Evolutionary conservation across 2,888 invertebrate genomes (phyloP).

Genomic region (Rhodophaea formosa): DNA sequence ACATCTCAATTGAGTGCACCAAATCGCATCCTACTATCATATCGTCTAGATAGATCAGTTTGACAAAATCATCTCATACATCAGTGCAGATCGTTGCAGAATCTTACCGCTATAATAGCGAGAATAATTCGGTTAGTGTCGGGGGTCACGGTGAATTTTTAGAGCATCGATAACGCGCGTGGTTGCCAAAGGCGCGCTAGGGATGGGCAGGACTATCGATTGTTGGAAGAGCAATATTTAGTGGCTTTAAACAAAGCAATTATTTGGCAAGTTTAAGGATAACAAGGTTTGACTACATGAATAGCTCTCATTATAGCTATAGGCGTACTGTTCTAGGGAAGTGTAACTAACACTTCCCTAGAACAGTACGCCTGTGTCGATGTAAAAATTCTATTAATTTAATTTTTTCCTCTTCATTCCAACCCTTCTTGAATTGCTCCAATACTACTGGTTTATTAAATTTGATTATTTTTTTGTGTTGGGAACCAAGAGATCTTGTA

Average conservation of each 20-base stretch:
- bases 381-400: too few relatives aligned
- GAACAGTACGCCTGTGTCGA: too few relatives aligned
- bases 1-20: slow-evolving; percentile 10
- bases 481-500: too few relatives aligned
- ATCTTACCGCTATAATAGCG: slow-evolving; percentile 58
- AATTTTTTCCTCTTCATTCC: too few relatives aligned
- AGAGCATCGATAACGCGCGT: slow-evolving; percentile 72
- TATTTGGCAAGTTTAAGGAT: too few relatives aligned
- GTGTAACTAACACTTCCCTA: too few relatives aligned
- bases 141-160: slow-evolving; percentile 73
- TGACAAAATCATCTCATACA: slow-evolving; percentile 32
- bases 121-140: slow-evolving; percentile 73
- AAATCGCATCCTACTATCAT: slow-evolving; percentile 8
- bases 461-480: too few relatives aligned
- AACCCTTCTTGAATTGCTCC: too few relatives aligned
- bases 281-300: too few relatives aligned
- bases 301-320: too few relatives aligned
- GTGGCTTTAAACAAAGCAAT: not conserved
- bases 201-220: slow-evolving; percentile 36
- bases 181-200: slow-evolving; percentile 68
- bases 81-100: slow-evolving; percentile 42
- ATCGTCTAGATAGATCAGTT: slow-evolving; percentile 23
- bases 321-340: too few relatives aligned
- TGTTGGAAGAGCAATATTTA: not conserved
- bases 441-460: too few relatives aligned